Base-by-base conservation (phyloP, 2,797 vertebrate species). In the Pangasius djambal region DNA sequence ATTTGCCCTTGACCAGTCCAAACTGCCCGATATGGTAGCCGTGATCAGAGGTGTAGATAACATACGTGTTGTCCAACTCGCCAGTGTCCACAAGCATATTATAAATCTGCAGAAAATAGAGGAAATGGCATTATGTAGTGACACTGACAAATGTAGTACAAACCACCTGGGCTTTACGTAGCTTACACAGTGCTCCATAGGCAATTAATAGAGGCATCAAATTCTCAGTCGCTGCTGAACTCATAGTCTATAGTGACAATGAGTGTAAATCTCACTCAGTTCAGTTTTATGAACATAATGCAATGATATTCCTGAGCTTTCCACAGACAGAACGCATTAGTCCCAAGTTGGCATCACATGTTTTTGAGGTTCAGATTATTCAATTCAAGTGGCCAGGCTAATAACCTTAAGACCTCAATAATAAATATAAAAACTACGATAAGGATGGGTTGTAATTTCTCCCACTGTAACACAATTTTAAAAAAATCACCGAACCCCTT, bases 21-120 rank as follows among this genome's bases (percentile, higher is more conserved):
- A 99, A 99, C 94, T 99, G 98, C 88, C 98, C 98, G 52, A 99
- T 98, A 94, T 99, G 98, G 94, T 99, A 99, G 20, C 98, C 98
- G 0, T 99, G 98, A 89, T 99, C 98, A 0, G 98, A 97, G 0
- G 98, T 99, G 93, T 99, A 99, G 93, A 99, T 98, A 86, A 99
- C 94, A 92, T 99, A 99, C 0, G 98, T 99, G 93, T 99, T 99
- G 8, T 99, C 98, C 95, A 99, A 88, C 94, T 99, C 98, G 0
- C 97, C 97, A 0, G 94, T 98, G 93, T 99, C 98, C 91, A 97
- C 94, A 94, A 99, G 92, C 88, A 95, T 97, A 93, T 97, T 97
- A 72, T 98, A 98, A 83, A 99, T 95, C 98, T 99, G 86, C 28
- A 89, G 72, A 40, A 48, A 83, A 91, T 63, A 77, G 18, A 87